Evolutionary conservation across 2,888 invertebrate species (phyloP).

Genomic region (Lagria hirta): DNA sequence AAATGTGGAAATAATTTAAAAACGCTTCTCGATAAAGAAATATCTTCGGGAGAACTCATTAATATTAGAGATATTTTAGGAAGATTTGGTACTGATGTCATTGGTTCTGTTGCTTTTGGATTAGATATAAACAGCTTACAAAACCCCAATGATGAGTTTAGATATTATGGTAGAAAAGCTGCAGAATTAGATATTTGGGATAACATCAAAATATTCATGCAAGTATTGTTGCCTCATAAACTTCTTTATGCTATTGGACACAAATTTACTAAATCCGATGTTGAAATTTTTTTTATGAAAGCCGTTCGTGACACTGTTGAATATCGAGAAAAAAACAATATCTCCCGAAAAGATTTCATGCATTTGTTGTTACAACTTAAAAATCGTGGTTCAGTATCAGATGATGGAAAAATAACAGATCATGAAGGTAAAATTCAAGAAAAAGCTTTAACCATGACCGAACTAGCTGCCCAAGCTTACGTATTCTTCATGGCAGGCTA

Average conservation of each 20-base stretch:
- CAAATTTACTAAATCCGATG: conserved; percentile 17
- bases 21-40: conserved; percentile 28
- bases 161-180: conserved; percentile 29
- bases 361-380: conserved; percentile 54
- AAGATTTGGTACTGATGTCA: conserved; percentile 57
- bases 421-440: conserved; percentile 16
- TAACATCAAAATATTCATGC: conserved; percentile 12
- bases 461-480: conserved; percentile 31
- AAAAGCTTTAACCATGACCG: conserved; percentile 20
- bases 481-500: conserved; percentile 32
- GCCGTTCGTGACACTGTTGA: conserved; percentile 50
- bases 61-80: conserved; percentile 56
- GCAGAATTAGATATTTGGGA: conserved; percentile 18
- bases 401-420: conserved; percentile 28
- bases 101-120: conserved; percentile 61
- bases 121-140: conserved; percentile 59
- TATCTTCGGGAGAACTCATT: conserved; percentile 30
- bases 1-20: conserved; percentile 31
- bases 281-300: conserved; percentile 30
- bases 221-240: conserved; percentile 7
- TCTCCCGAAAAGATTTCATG: conserved; percentile 56
- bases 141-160: conserved; percentile 56
- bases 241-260: conserved; percentile 6
- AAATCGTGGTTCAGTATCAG: conserved; percentile 37
- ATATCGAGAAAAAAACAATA: conserved; percentile 45